These are phyloP conservation scores for Xylophagus ater DNA, from an alignment of 2,888 invertebrate species.

Conservation along the genomic window DNA sequence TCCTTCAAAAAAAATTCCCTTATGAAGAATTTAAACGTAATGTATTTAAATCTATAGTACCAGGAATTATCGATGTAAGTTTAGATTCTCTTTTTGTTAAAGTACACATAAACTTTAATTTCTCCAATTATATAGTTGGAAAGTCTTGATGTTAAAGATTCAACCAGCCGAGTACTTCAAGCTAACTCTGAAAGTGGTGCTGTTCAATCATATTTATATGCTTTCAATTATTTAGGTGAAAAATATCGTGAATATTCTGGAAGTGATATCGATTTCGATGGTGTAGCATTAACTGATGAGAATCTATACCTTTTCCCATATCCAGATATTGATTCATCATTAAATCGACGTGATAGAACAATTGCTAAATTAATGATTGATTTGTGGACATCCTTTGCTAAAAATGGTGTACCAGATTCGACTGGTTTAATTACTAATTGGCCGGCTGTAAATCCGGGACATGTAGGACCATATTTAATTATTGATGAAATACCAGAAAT, in stretches of 20 bases:
- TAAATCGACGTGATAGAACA: slow-evolving; percentile 31
- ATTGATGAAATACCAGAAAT: background rate
- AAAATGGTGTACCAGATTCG: slow-evolving; percentile 25
- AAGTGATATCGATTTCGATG: slow-evolving; percentile 25
- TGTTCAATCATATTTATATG: slow-evolving; percentile 38
- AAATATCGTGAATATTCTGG: slow-evolving; percentile 23
- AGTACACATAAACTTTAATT: too few relatives aligned
- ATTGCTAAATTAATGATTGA: slow-evolving; percentile 38
- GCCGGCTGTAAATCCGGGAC: background rate
- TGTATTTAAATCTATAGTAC: too few relatives aligned
- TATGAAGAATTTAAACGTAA: too few relatives aligned
- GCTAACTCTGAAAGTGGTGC: slow-evolving; percentile 15
- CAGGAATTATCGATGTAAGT: too few relatives aligned
- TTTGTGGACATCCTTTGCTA: slow-evolving; percentile 36
- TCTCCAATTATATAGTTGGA: too few relatives aligned
- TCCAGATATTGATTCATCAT: slow-evolving; percentile 28
- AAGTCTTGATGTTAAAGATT: too few relatives aligned
- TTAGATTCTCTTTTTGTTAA: too few relatives aligned
- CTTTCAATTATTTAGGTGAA: slow-evolving; percentile 41
- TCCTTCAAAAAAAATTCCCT: too few relatives aligned
- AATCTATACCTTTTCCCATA: slow-evolving; percentile 45
- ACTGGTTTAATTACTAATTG: slow-evolving; percentile 4
- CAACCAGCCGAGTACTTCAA: too few relatives aligned
- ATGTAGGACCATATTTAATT: background rate
- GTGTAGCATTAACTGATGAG: slow-evolving; percentile 50